Evolutionary conservation across 2,113 vertebrate species (phyloP).

Genomic region (Rhipidura dahli): DNA sequence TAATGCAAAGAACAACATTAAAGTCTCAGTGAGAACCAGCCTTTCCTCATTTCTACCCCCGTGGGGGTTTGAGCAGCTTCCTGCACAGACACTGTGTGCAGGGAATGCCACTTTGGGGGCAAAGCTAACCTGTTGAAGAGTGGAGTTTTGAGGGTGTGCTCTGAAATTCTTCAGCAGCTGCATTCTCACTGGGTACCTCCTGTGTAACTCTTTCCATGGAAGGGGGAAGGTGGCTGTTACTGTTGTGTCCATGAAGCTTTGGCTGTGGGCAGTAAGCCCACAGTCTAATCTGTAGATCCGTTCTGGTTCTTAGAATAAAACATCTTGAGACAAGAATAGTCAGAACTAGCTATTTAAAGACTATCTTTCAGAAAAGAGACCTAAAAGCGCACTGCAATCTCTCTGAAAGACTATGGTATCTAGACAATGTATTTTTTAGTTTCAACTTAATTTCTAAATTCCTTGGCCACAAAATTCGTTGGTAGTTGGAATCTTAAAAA

Average conservation of each 20-base stretch:
- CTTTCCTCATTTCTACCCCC: background rate
- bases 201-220: fast-evolving
- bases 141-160: background rate
- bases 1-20: background rate
- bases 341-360: background rate
- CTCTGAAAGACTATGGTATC: background rate
- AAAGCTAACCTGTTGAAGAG: background rate
- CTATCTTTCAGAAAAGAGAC: background rate
- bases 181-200: fast-evolving
- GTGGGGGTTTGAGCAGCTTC: background rate
- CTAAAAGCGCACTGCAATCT: background rate
- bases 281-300: background rate
- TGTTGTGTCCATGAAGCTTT: background rate
- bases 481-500: background rate
- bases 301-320: background rate
- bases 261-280: fast-evolving
- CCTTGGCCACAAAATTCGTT: background rate
- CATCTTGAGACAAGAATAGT: background rate
- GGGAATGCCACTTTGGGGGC: background rate
- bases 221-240: background rate
- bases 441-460: background rate
- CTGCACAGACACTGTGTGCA: background rate
- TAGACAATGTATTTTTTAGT: background rate
- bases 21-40: background rate
- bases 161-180: background rate